A percentile compares a stretch with the other conserved stretches of the same genome.
These are phyloP conservation scores for Pyxicephalus adspersus DNA, from an alignment of 2,113 vertebrate species.

Conservation along the genomic window DNA sequence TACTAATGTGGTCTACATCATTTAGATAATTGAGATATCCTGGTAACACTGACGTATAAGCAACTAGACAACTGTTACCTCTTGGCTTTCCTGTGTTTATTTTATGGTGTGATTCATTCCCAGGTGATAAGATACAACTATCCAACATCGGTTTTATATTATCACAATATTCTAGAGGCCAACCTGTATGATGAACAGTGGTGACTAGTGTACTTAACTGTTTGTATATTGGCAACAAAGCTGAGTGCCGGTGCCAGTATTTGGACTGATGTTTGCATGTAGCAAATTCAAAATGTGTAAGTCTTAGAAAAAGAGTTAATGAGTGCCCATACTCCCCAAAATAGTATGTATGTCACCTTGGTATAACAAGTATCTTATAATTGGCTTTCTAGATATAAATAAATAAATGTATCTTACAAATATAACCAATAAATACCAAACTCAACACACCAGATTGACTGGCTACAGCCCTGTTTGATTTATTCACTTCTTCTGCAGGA, in stretches of 20 bases:
- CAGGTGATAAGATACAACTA: conserved; percentile 8
- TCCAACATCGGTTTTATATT: conserved; percentile 5
- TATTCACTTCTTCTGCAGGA: background rate
- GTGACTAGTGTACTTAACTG: background rate
- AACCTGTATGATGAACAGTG: background rate
- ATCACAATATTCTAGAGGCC: conserved; percentile 10
- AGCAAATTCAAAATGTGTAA: no score
- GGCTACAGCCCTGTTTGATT: background rate
- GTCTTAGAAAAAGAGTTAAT: no score
- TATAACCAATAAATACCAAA: no score
- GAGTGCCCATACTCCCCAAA: no score
- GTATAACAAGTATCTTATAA: no score
- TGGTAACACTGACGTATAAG: background rate
- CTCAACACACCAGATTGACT: no score
- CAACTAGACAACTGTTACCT: background rate
- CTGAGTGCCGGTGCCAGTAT: no score
- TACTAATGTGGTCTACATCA: background rate
- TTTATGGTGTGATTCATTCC: conserved; percentile 20
- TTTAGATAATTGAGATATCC: background rate
- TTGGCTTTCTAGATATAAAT: no score
- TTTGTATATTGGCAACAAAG: background rate
- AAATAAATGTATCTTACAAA: no score
- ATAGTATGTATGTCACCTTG: no score
- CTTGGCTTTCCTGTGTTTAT: background rate
- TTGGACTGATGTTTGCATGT: no score